Percentiles rank a stretch among this genome's conserved stretches.
Conservation (phyloP, 1,140 invertebrate genomes). For the Drosophila pruinosa region DNA sequence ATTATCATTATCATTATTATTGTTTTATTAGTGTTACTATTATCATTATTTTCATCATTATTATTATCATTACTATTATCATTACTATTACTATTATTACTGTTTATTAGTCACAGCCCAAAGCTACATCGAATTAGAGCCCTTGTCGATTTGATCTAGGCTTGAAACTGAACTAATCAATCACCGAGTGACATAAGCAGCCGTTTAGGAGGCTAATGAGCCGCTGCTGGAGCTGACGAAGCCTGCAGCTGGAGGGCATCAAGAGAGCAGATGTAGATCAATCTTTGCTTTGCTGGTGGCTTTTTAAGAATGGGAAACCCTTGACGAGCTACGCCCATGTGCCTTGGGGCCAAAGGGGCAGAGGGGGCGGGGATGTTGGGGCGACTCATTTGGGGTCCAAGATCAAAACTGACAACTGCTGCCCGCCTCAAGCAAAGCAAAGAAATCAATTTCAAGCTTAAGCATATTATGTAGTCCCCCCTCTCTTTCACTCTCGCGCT, state of each 20-base stretch:
- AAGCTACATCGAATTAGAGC: background rate
- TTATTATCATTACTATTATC: no score
- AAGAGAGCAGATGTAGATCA: conserved; percentile 36
- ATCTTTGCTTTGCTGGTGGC: conserved; percentile 13
- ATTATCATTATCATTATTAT: no score
- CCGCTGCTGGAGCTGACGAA: no score
- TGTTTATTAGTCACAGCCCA: background rate
- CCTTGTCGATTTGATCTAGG: conserved; percentile 21
- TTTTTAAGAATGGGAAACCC: conserved; percentile 12
- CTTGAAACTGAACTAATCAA: conserved; percentile 32
- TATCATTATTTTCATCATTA: no score
- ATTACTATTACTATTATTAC: no score
- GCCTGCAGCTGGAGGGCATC: conserved; percentile 5
- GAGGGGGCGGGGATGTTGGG: no score
- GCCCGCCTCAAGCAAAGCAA: conserved; percentile 18
- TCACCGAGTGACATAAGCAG: conserved; percentile 42
- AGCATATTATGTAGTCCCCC: conserved; percentile 1
- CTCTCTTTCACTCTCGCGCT: background rate
- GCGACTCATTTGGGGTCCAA: conserved; percentile 25
- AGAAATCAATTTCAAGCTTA: conserved; percentile 39
- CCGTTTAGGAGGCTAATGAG: conserved; percentile 32
- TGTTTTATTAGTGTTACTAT: no score
- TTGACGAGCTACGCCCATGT: background rate
- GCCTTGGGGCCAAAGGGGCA: background rate
- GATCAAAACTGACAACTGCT: conserved; percentile 42